Base-by-base conservation (phyloP, 2,797 vertebrate genomes). In the Botia kubotai region DNA sequence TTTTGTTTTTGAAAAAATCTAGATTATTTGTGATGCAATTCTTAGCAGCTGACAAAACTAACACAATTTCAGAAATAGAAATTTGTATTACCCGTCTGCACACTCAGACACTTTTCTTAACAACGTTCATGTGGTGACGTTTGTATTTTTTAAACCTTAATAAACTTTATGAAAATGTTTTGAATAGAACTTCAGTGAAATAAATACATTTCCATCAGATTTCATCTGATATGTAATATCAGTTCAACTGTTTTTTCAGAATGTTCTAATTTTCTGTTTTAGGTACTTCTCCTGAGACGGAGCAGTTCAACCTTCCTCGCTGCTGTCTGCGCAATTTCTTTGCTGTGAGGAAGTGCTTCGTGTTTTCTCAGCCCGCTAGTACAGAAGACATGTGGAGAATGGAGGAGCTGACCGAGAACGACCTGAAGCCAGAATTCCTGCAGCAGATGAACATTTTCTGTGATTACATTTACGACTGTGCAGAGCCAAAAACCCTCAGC, bases 331-430 rank as follows among this genome's bases (percentile, higher is more conserved):
- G 86, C 0, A 80, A 88, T 48, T 94, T 88, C 78, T 94, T 94
- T 73, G 90, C 87, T 4, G 66, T 75, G 33, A 89, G 89, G 52
- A 91, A 91, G 75, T 94, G 93, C 80, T 95, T 93, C 79, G 86
- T 92, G 62, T 94, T 94, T 63, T 88, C 91, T 4, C 81, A 48
- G 0, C 94, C 93, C 0, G 72, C 87, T 57, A 53, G 62, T 1
- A 10, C 46, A 1, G 46, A 72, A 11, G 83, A 88, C 1, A 88
- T 94, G 82, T 13, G 12, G 11, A 53, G 2, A 17, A 87, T 94
- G 53, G 89, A 92, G 14, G 63, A 80, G 0, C 60, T 93, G 7
- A 50, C 14, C 0, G 81, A 93, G 0, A 6, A 70, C 0, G 87
- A 92, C 0, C 81, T 94, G 33, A 66, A 87, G 0, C 26, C 70